Percentiles rank a stretch among this genome's conserved stretches.
Conservation (phyloP, 2,888 invertebrate species). For the Abrostola tripartita region DNA sequence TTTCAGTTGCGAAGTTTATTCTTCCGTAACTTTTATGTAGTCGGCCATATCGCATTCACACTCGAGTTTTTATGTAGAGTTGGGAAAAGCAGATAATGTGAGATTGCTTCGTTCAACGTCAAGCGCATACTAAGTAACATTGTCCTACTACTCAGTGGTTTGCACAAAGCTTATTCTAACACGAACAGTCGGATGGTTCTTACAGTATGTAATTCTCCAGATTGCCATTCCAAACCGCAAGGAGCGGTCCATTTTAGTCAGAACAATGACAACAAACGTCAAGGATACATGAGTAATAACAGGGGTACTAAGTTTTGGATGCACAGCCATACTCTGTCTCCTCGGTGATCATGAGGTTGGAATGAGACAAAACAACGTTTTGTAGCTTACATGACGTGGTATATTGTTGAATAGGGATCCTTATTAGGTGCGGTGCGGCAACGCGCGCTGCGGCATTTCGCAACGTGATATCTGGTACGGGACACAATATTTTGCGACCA, state of each 20-base stretch:
- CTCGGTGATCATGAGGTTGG: slow-evolving; percentile 20
- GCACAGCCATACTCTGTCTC: slow-evolving; percentile 44
- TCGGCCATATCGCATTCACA: neutral
- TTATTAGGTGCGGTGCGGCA: slow-evolving; percentile 64
- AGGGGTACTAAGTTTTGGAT: slow-evolving; percentile 51
- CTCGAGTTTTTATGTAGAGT: neutral
- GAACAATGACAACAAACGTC: slow-evolving; percentile 60
- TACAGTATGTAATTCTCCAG: slow-evolving; percentile 47
- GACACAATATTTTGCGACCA: slow-evolving; percentile 31
- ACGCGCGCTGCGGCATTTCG: slow-evolving; percentile 55
- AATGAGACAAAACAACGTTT: slow-evolving; percentile 47
- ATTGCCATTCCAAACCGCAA: slow-evolving; percentile 50
- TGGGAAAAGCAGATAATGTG: slow-evolving; percentile 13
- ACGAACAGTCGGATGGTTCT: slow-evolving; percentile 25
- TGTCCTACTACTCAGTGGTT: slow-evolving; percentile 15
- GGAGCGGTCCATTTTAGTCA: slow-evolving; percentile 53
- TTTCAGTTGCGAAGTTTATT: slow-evolving; percentile 8
- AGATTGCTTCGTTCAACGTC: slow-evolving; percentile 11
- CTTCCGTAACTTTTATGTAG: slow-evolving; percentile 1
- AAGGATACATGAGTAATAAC: slow-evolving; percentile 57
- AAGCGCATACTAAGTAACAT: slow-evolving; percentile 12
- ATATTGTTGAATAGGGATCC: slow-evolving; percentile 64
- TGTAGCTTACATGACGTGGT: slow-evolving; percentile 48
- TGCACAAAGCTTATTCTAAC: slow-evolving; percentile 35
- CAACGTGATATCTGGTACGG: slow-evolving; percentile 44